Percentiles rank a stretch among this genome's conserved stretches.
These are phyloP conservation scores for Eurypyga helias DNA, from an alignment of 2,113 vertebrate species.

Conservation along the genomic window DNA sequence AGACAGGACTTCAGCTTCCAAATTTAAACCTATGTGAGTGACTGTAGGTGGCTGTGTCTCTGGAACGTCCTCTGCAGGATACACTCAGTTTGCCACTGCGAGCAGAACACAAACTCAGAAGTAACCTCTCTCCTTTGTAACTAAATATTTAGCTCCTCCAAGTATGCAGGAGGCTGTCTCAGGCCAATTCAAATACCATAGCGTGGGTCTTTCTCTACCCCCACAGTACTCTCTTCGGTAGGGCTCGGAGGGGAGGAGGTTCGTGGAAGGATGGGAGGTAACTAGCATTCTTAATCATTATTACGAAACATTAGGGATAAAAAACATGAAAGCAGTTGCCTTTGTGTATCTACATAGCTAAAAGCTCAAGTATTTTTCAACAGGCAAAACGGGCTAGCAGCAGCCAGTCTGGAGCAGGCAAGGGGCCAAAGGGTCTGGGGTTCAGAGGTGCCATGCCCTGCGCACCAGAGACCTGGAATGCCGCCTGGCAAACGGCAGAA, in stretches of 20 bases:
- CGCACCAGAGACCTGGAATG: not conserved
- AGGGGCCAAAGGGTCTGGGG: not conserved
- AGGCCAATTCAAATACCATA: not conserved
- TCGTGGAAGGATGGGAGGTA: not conserved
- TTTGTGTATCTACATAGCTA: not conserved
- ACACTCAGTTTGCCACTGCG: not conserved
- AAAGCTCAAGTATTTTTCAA: not conserved
- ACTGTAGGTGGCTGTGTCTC: not conserved
- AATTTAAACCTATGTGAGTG: fast-evolving
- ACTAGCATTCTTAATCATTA: not conserved
- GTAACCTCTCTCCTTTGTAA: not conserved
- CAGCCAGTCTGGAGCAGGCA: not conserved
- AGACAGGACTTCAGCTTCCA: not conserved
- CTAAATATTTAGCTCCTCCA: not conserved
- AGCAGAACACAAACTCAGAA: not conserved
- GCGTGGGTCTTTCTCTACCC: not conserved
- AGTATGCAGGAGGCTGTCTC: not conserved
- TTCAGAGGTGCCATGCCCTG: not conserved
- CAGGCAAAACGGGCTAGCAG: not conserved
- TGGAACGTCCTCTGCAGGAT: not conserved
- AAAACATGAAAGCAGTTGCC: not conserved
- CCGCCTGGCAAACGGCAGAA: not conserved
- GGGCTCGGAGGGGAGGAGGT: not conserved
- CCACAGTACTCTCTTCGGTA: not conserved
- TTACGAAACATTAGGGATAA: not conserved